phyloP scores from a whole-genome alignment of 2,113 vertebrate species.

The Oncorhynchus mykiss region DNA sequence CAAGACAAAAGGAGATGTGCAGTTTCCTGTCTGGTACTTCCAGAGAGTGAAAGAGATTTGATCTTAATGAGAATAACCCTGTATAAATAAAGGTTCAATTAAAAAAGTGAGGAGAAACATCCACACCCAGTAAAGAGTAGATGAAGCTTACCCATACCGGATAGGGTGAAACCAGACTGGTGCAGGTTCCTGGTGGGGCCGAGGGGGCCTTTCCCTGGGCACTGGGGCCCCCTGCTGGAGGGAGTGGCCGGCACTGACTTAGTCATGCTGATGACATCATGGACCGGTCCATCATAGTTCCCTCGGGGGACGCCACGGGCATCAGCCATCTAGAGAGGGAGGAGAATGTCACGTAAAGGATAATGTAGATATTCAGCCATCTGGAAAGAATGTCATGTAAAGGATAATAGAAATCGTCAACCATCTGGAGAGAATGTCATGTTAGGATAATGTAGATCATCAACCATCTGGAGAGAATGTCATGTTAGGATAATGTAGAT shows the following conservation, averaged over 20 bases:
- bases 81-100: too few species aligned
- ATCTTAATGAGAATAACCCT: too few species aligned
- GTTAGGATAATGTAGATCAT: too few species aligned
- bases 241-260: slow-evolving; percentile 71
- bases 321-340: slow-evolving; percentile 80
- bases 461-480: too few species aligned
- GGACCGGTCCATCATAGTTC: slow-evolving; percentile 90
- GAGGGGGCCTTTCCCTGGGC: slow-evolving; percentile 70
- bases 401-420: too few species aligned
- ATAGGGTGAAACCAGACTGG: slow-evolving; percentile 92
- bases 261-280: slow-evolving; percentile 79
- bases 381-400: too few species aligned
- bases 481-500: too few species aligned
- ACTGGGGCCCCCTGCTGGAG: slow-evolving; percentile 60
- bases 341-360: too few species aligned
- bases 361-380: too few species aligned
- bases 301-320: slow-evolving; percentile 87
- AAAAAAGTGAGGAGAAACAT: background rate
- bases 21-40: too few species aligned
- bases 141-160: slow-evolving; percentile 71
- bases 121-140: background rate
- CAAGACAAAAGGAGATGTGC: background rate
- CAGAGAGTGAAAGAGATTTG: background rate
- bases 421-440: too few species aligned
- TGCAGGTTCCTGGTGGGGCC: slow-evolving; percentile 84